Conservation (phyloP, 1,140 invertebrate genomes). For the Chymomyza costata region DNA sequence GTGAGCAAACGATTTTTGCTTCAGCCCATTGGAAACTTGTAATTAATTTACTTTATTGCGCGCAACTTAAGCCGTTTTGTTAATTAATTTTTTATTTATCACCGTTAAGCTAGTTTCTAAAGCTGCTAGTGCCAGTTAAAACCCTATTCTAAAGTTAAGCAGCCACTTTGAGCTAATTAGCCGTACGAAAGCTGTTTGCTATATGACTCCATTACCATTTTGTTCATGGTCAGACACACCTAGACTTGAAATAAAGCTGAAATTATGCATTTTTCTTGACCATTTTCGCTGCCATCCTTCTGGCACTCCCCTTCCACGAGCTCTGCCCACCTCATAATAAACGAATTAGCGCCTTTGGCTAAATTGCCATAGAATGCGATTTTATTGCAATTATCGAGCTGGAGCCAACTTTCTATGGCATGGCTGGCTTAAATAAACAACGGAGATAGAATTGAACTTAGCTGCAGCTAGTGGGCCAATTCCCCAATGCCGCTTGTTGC, state of each 20-base stretch:
- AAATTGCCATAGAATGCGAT: constrained; percentile 65
- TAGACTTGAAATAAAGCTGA: constrained; percentile 33
- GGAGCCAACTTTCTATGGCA: constrained; percentile 33
- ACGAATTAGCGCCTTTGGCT: constrained; percentile 70
- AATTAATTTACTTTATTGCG: constrained; percentile 45
- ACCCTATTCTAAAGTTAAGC: too few relatives aligned
- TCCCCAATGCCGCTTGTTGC: constrained; percentile 13
- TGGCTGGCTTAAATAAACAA: constrained; percentile 59
- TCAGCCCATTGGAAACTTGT: too few relatives aligned
- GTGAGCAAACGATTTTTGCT: background rate
- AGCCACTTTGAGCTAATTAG: too few relatives aligned
- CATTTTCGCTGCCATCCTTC: constrained; percentile 51
- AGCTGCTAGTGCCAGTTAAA: too few relatives aligned
- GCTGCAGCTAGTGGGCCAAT: constrained; percentile 11
- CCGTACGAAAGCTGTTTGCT: too few relatives aligned
- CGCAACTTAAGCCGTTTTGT: constrained; percentile 70
- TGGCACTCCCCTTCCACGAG: background rate
- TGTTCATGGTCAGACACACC: constrained; percentile 44
- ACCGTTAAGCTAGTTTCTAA: too few relatives aligned
- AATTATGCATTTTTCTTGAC: constrained; percentile 60
- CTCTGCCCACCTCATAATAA: constrained; percentile 49
- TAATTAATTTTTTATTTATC: constrained; percentile 74
- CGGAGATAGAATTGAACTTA: background rate
- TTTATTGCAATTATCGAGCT: constrained; percentile 72
- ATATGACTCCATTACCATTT: too few relatives aligned